Evolutionary conservation across 2,113 vertebrate species (phyloP).

Genomic region (Pollimyrus isidori): DNA sequence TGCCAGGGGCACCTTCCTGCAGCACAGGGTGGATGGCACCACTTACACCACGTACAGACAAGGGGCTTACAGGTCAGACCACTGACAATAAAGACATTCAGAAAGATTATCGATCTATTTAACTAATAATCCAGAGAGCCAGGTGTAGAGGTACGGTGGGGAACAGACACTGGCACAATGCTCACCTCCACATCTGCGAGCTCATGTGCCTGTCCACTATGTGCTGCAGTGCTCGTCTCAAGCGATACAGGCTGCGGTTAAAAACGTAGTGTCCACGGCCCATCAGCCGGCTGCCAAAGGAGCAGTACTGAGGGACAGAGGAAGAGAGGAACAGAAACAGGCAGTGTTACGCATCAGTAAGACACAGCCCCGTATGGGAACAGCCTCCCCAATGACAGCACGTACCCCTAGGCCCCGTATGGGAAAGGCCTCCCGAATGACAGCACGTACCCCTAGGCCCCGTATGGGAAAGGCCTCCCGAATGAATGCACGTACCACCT

Average conservation of each 20-base stretch:
- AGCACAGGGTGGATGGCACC: slow-evolving; percentile 26
- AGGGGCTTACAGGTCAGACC: neutral
- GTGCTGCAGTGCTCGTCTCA: slow-evolving; percentile 84
- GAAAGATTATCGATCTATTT: neutral
- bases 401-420: slow-evolving; percentile 65
- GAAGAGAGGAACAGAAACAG: neutral
- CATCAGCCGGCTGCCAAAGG: slow-evolving; percentile 89
- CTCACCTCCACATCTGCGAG: slow-evolving; percentile 96
- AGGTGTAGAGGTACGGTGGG: neutral
- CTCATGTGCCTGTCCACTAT: slow-evolving; percentile 97
- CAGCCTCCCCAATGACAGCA: slow-evolving; percentile 18
- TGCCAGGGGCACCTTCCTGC: slow-evolving; percentile 89
- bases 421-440: neutral
- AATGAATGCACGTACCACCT: slow-evolving; percentile 65
- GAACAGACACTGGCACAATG: neutral
- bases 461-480: neutral
- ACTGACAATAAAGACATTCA: neutral
- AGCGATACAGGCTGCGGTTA: slow-evolving; percentile 88
- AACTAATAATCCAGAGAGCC: neutral
- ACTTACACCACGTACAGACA: neutral
- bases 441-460: slow-evolving; percentile 66
- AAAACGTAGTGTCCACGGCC: slow-evolving; percentile 90
- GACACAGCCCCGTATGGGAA: neutral
- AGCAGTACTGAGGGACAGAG: slow-evolving; percentile 69
- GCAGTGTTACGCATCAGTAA: neutral